A percentile compares a stretch with the other conserved stretches of the same genome.
These are phyloP conservation scores for Troglohyphantes excavatus DNA, from an alignment of 2,888 invertebrate species.

Conservation along the genomic window DNA sequence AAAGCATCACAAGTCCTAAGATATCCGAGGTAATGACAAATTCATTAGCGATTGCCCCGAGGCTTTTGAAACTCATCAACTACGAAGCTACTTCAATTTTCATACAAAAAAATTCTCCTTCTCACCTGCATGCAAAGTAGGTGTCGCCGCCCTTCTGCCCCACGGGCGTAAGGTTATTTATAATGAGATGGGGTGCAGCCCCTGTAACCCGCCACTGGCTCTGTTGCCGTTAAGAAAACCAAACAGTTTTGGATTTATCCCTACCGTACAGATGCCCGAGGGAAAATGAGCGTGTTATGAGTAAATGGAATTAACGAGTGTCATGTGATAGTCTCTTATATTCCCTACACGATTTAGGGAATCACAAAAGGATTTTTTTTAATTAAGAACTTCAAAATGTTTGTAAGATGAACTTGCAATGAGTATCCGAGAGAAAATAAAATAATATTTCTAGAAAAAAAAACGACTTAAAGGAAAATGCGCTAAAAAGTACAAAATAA, in stretches of 20 bases:
- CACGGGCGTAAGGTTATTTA: conserved; percentile 7
- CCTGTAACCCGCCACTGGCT: conserved; percentile 9
- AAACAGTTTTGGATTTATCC: not conserved
- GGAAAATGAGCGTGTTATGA: too few relatives aligned
- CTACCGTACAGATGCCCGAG: too few relatives aligned
- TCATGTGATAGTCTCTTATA: too few relatives aligned
- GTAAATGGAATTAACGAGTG: too few relatives aligned
- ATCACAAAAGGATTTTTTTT: too few relatives aligned
- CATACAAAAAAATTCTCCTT: not conserved
- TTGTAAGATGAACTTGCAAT: too few relatives aligned
- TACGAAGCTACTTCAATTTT: not conserved
- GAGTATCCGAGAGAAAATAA: too few relatives aligned
- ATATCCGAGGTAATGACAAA: conserved; percentile 12
- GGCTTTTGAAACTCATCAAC: conserved; percentile 38
- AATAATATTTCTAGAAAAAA: too few relatives aligned
- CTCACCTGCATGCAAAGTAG: not conserved
- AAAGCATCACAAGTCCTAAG: not conserved
- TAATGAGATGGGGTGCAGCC: conserved; percentile 22
- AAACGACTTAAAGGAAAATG: too few relatives aligned
- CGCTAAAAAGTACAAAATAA: too few relatives aligned
- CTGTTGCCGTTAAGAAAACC: conserved; percentile 12
- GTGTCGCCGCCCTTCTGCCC: conserved; percentile 24
- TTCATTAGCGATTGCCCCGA: conserved; percentile 29
- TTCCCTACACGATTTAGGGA: too few relatives aligned
- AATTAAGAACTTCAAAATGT: too few relatives aligned